phyloP scores from a whole-genome alignment of 2,888 invertebrate genomes.

The Amorpha juglandis region DNA sequence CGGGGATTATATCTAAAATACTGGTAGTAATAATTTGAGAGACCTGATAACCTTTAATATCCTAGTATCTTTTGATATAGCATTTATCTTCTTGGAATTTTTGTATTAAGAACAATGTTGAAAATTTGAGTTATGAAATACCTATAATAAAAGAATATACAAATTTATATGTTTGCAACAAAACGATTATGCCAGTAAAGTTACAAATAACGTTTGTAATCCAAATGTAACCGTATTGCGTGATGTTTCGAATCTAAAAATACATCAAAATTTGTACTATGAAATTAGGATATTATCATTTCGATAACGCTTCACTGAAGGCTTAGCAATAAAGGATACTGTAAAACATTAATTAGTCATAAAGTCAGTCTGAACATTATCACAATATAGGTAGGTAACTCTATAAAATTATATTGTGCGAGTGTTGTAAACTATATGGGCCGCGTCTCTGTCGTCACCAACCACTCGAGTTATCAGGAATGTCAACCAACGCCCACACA shows the following conservation, averaged over 20 bases:
- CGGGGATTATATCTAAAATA: neutral
- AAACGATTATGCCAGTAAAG: no score
- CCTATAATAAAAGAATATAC: no score
- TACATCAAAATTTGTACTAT: neutral
- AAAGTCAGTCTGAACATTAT: neutral
- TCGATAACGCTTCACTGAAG: neutral
- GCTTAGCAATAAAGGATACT: neutral
- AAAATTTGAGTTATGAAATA: no score
- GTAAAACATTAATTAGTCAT: constrained; percentile 4
- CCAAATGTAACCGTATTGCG: no score
- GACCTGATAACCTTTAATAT: no score
- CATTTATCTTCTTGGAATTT: no score
- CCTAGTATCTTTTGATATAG: no score
- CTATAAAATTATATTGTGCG: neutral
- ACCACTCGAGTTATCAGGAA: constrained; percentile 37
- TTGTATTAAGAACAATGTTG: no score
- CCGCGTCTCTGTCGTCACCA: constrained; percentile 6
- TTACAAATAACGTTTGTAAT: no score
- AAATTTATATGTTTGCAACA: no score
- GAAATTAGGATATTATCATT: neutral
- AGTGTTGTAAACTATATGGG: neutral
- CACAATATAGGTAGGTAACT: no score
- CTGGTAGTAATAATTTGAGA: no score
- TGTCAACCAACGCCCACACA: constrained; percentile 47
- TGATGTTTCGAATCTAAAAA: neutral